phyloP scores from a whole-genome alignment of 2,888 invertebrate genomes.

The Dugesia japonica region DNA sequence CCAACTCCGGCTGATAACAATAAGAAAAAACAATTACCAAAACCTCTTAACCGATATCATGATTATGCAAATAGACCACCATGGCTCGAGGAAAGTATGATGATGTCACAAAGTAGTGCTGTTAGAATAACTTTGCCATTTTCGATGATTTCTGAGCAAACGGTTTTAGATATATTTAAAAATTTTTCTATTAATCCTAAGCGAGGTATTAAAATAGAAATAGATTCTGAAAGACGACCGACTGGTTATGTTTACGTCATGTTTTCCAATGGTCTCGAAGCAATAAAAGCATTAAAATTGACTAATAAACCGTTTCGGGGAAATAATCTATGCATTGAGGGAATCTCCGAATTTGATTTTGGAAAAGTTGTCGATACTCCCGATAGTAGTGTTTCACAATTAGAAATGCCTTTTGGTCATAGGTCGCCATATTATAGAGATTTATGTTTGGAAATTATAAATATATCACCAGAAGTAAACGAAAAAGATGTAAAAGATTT shows the following conservation, averaged over 20 bases:
- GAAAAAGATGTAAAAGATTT: constrained; percentile 27
- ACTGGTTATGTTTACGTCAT: constrained; percentile 33
- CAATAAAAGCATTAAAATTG: constrained; percentile 7
- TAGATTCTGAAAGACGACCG: constrained; percentile 21
- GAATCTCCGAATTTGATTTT: not conserved
- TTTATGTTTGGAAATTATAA: constrained; percentile 24
- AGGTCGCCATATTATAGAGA: constrained; percentile 1
- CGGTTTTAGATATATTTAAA: constrained; percentile 17
- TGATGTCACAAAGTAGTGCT: not conserved
- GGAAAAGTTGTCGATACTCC: constrained; percentile 14
- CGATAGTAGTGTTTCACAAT: not conserved
- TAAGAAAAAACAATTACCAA: not conserved
- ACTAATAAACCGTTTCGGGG: constrained; percentile 17
- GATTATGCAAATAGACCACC: not conserved
- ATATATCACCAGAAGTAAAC: constrained; percentile 13
- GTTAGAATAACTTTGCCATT: not conserved
- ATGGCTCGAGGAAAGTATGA: constrained; percentile 3
- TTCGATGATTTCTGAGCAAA: not conserved
- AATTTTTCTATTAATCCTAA: constrained; percentile 21
- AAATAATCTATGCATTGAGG: not conserved
- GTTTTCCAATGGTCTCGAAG: not conserved
- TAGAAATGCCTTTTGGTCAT: not conserved
- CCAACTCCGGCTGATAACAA: not conserved
- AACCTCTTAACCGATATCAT: not conserved
- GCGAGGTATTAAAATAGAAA: constrained; percentile 29